These are phyloP conservation scores for Aethes cnicana DNA, from an alignment of 2,888 invertebrate species.

Conservation along the genomic window DNA sequence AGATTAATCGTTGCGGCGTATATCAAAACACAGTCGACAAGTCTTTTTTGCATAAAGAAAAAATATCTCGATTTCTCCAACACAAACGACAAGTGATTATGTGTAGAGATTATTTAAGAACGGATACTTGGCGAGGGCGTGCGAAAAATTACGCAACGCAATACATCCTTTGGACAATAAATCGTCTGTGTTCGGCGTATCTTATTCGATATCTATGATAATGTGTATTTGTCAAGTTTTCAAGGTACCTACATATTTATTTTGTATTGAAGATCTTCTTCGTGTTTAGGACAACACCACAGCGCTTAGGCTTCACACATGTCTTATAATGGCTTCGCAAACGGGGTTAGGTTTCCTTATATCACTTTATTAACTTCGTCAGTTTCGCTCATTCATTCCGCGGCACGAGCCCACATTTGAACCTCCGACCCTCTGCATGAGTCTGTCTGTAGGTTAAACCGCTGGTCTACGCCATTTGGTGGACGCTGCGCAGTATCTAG, in stretches of 20 bases:
- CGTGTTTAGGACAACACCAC: too few species aligned
- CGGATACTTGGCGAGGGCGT: constrained; percentile 2
- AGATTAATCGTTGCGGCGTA: not conserved
- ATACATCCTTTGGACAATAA: constrained; percentile 6
- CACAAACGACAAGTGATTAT: constrained; percentile 3
- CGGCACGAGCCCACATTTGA: too few species aligned
- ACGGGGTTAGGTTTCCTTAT: too few species aligned
- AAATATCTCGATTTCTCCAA: constrained; percentile 18
- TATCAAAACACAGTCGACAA: not conserved
- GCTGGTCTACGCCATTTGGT: too few species aligned
- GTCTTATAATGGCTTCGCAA: too few species aligned
- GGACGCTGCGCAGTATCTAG: constrained; percentile 8
- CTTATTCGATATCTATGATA: constrained; percentile 11
- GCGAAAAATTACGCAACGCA: constrained; percentile 22
- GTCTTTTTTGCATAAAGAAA: constrained; percentile 11
- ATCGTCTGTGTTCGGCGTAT: constrained; percentile 7
- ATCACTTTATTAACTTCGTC: too few species aligned
- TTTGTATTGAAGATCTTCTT: too few species aligned
- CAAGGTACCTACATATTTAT: not conserved
- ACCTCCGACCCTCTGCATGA: too few species aligned
- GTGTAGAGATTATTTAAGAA: constrained; percentile 11
- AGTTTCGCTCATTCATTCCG: too few species aligned
- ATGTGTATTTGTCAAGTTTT: constrained; percentile 25
- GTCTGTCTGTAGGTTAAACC: too few species aligned
- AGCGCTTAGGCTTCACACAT: too few species aligned